Percentiles rank a stretch among this genome's conserved stretches.
These are phyloP conservation scores for Plectropomus leopardus DNA, from an alignment of 2,113 vertebrate species.

Conservation along the genomic window DNA sequence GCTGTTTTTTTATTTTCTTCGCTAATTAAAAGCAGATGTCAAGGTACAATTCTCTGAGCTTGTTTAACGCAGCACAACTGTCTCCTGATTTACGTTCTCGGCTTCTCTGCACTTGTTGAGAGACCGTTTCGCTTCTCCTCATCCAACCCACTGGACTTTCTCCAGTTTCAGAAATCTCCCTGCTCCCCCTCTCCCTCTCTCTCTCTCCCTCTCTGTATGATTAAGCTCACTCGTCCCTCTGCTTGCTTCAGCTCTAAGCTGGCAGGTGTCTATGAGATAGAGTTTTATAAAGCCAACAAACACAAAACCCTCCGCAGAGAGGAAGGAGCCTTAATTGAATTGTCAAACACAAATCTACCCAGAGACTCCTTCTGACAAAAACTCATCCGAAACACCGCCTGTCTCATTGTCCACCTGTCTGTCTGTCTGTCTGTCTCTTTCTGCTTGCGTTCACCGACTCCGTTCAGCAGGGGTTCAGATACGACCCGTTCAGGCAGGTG, in stretches of 20 bases:
- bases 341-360: constrained; percentile 68
- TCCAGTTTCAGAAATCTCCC: constrained; percentile 45
- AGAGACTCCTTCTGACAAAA: constrained; percentile 53
- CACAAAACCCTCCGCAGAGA: constrained; percentile 64
- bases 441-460: background rate
- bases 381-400: constrained; percentile 34
- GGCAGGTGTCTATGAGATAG: constrained; percentile 75
- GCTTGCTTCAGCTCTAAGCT: constrained; percentile 59
- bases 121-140: constrained; percentile 51
- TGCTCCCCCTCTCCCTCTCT: constrained; percentile 6
- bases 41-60: constrained; percentile 63
- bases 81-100: constrained; percentile 52
- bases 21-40: constrained; percentile 76
- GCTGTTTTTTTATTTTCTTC: constrained; percentile 40
- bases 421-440: background rate
- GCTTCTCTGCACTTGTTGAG: constrained; percentile 61
- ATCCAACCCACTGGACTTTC: constrained; percentile 63
- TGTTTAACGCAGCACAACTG: constrained; percentile 64
- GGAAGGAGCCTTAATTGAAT: constrained; percentile 70
- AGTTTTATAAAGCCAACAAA: constrained; percentile 70
- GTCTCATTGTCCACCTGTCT: constrained; percentile 14
- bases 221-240: constrained; percentile 49
- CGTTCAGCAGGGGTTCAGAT: background rate
- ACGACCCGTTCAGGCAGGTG: background rate
- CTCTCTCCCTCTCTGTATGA: constrained; percentile 36